Evolutionary conservation across 2,113 vertebrate species (phyloP).

Genomic region (Scartelaos histophorus): DNA sequence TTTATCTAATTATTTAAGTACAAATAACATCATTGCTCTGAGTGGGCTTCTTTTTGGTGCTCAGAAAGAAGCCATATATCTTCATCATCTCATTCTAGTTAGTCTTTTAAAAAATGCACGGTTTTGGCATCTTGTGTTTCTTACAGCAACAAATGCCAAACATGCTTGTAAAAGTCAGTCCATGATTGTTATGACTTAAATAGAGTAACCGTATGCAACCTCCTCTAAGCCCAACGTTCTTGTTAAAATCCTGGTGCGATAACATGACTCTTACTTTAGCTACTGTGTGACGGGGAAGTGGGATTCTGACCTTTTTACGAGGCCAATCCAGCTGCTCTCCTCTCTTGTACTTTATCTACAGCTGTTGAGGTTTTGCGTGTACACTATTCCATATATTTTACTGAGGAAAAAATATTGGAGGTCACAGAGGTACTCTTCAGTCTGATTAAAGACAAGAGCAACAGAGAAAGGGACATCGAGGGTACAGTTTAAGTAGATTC

Average conservation of each 20-base stretch:
- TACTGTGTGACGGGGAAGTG: constrained; percentile 37
- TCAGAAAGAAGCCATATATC: too few relatives aligned
- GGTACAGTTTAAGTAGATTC: neutral
- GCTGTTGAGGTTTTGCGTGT: constrained; percentile 43
- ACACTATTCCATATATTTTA: constrained; percentile 27
- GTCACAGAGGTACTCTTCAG: neutral
- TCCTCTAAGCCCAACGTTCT: constrained; percentile 32
- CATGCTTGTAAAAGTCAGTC: neutral
- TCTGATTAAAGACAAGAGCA: neutral
- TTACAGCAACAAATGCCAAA: constrained; percentile 9
- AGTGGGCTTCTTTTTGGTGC: too few relatives aligned
- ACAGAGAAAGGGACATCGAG: neutral
- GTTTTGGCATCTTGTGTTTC: neutral
- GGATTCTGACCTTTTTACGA: constrained; percentile 33
- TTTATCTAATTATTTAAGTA: neutral
- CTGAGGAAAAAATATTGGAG: constrained; percentile 13
- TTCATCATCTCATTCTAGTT: too few relatives aligned
- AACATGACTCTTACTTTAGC: constrained; percentile 41
- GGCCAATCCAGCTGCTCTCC: constrained; percentile 49
- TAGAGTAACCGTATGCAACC: constrained; percentile 21
- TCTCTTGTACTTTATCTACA: constrained; percentile 23
- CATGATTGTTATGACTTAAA: constrained; percentile 15
- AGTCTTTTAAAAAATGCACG: too few relatives aligned
- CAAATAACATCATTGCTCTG: too few relatives aligned
- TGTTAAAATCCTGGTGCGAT: constrained; percentile 39